These are phyloP conservation scores for Pocillopora damicornis DNA, from an alignment of 64 coral and sea anemone species.

Conservation along the genomic window DNA sequence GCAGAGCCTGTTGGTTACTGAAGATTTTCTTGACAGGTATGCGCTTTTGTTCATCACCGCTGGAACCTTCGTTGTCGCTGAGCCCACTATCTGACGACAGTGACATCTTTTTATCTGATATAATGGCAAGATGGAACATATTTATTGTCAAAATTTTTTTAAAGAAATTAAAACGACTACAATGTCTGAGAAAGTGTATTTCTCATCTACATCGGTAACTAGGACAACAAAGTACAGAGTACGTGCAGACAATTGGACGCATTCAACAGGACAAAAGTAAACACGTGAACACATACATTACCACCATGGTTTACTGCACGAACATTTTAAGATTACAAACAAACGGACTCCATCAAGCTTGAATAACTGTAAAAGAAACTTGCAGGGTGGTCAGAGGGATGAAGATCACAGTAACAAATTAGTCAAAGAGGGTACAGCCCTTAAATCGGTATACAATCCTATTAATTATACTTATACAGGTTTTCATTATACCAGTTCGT, in stretches of 20 bases:
- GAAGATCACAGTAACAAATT: not conserved
- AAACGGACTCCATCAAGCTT: not conserved
- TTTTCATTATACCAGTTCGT: too few relatives aligned
- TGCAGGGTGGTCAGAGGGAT: not conserved
- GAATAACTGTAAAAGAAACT: slow-evolving; percentile 2
- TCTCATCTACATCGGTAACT: not conserved
- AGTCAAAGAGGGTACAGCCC: too few relatives aligned
- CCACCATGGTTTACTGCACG: not conserved
- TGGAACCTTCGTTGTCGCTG: slow-evolving; percentile 11
- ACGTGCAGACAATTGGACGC: not conserved
- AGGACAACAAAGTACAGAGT: not conserved
- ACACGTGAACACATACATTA: slow-evolving; percentile 24
- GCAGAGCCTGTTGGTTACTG: slow-evolving; percentile 31
- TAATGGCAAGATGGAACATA: not conserved
- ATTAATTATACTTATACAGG: too few relatives aligned
- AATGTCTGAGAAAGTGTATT: not conserved
- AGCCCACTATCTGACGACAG: slow-evolving; percentile 28
- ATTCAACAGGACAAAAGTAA: not conserved
- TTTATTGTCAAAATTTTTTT: not conserved
- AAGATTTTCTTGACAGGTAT: slow-evolving; percentile 69
- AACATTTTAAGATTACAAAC: slow-evolving; percentile 9
- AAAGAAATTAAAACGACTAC: not conserved
- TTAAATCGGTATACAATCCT: too few relatives aligned
- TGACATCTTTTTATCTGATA: not conserved
- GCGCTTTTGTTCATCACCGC: slow-evolving; percentile 22